Percentiles rank a stretch among this genome's conserved stretches.
Conservation (phyloP, 2,888 invertebrate genomes). For the Ennomos erosarius region DNA sequence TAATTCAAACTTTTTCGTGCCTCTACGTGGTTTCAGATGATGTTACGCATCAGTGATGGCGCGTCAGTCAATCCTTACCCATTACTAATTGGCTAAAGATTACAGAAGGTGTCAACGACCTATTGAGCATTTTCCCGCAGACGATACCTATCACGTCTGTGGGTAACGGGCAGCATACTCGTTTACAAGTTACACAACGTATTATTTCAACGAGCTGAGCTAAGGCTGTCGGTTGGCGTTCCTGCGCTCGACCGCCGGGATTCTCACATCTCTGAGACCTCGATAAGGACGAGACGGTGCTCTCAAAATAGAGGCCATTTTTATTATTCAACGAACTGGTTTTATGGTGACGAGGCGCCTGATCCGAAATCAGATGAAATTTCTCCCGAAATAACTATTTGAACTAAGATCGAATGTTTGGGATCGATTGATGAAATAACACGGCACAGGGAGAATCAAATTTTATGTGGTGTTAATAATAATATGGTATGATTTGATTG, state of each 20-base stretch:
- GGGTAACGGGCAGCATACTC: neutral
- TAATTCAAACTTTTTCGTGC: constrained; percentile 32
- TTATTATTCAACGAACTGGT: constrained; percentile 77
- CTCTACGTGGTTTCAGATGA: constrained; percentile 37
- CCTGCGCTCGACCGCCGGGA: constrained; percentile 37
- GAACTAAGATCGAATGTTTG: constrained; percentile 20
- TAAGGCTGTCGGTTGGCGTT: constrained; percentile 10
- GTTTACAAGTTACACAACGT: constrained; percentile 11
- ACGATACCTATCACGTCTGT: constrained; percentile 17
- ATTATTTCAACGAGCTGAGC: constrained; percentile 12
- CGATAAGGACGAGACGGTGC: constrained; percentile 69
- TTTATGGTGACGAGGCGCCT: constrained; percentile 66
- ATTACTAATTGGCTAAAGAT: constrained; percentile 41
- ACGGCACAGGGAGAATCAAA: neutral
- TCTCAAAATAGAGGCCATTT: constrained; percentile 77
- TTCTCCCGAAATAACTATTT: constrained; percentile 46
- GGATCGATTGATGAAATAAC: constrained; percentile 6
- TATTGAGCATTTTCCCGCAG: constrained; percentile 20
- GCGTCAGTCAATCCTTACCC: constrained; percentile 38
- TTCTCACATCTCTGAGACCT: constrained; percentile 51
- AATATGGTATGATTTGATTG: neutral
- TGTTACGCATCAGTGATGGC: constrained; percentile 39
- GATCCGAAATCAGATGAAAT: constrained; percentile 61
- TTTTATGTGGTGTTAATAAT: constrained; percentile 2
- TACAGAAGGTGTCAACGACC: constrained; percentile 41